Evolutionary conservation across 2,113 vertebrate species (phyloP).

Genomic region (Tyrannus savana): DNA sequence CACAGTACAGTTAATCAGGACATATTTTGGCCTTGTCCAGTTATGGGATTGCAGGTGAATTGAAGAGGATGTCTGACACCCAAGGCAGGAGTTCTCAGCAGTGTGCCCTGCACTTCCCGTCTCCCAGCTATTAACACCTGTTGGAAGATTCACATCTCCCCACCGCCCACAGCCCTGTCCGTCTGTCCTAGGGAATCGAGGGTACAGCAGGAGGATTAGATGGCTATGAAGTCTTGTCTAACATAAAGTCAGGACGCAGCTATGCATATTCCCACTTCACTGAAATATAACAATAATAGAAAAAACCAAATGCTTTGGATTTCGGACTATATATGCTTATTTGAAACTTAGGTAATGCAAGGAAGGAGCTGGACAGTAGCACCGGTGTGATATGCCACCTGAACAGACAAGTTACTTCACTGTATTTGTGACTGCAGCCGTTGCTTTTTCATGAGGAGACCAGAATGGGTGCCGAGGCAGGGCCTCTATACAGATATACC

Average conservation of each 20-base stretch:
- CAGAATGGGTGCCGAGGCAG: not conserved
- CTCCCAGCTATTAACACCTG: not conserved
- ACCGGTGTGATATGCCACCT: not conserved
- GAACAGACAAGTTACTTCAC: not conserved
- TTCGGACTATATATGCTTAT: not conserved
- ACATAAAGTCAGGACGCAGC: not conserved
- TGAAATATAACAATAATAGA: not conserved
- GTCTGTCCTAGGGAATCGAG: not conserved
- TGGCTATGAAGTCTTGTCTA: not conserved
- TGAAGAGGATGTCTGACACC: not conserved
- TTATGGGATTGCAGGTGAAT: not conserved
- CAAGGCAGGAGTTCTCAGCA: accelerated
- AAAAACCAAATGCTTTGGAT: not conserved
- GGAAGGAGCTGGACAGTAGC: not conserved
- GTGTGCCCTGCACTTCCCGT: not conserved
- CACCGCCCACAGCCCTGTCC: not conserved
- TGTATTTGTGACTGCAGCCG: not conserved
- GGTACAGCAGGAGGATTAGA: not conserved
- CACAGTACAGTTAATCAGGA: not conserved
- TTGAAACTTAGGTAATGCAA: not conserved
- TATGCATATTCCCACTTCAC: not conserved
- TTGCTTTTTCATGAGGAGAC: not conserved
- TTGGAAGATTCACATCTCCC: accelerated
- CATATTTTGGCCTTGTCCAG: not conserved
- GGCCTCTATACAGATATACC: not conserved